Evolutionary conservation across 2,888 invertebrate genomes (phyloP).

Genomic region (Lamellibrachia satsuma): DNA sequence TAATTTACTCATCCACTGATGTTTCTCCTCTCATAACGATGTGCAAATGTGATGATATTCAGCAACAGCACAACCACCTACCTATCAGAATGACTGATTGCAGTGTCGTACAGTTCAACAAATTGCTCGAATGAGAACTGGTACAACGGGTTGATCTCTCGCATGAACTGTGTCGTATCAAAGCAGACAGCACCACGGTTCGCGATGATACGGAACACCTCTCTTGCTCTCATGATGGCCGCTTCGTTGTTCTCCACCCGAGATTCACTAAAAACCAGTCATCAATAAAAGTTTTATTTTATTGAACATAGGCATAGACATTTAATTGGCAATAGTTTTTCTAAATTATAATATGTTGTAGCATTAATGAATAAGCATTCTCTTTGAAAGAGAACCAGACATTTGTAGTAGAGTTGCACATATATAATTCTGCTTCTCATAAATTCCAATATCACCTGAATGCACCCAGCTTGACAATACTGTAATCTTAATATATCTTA

Average conservation of each 20-base stretch:
- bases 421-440: too few relatives aligned
- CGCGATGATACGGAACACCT: constrained; percentile 61
- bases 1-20: too few relatives aligned
- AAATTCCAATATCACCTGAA: too few relatives aligned
- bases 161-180: constrained; percentile 61
- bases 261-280: background rate
- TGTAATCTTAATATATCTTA: too few relatives aligned
- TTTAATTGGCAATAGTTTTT: background rate
- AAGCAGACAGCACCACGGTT: constrained; percentile 62
- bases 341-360: too few relatives aligned
- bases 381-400: too few relatives aligned
- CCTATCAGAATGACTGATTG: constrained; percentile 64
- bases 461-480: too few relatives aligned
- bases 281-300: background rate
- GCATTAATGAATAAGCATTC: too few relatives aligned
- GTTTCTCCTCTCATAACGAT: too few relatives aligned
- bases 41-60: background rate
- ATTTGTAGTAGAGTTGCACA: too few relatives aligned
- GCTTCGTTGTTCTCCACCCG: constrained; percentile 56
- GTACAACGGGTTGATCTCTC: constrained; percentile 60
- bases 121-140: constrained; percentile 61
- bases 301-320: background rate
- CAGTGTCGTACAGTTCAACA: constrained; percentile 57
- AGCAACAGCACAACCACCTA: constrained; percentile 37
- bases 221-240: constrained; percentile 57